Evolutionary conservation across 1,140 invertebrate genomes (phyloP).

Genomic region (Copidosoma floridanum): DNA sequence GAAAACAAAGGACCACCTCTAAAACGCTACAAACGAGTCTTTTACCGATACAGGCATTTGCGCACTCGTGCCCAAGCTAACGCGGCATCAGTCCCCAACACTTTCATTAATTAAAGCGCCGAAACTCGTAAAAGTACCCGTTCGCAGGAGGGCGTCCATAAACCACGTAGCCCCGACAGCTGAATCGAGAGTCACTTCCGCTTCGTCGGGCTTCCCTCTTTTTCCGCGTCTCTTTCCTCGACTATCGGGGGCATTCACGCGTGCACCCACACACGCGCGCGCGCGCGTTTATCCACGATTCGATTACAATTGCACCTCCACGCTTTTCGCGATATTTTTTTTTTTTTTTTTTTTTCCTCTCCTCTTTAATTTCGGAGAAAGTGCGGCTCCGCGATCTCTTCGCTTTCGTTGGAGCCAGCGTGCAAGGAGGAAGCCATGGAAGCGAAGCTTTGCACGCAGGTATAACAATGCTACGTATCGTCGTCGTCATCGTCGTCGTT

Average conservation of each 20-base stretch:
- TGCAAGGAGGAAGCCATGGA: neutral
- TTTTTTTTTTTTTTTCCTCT: neutral
- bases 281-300: neutral
- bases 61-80: too few relatives aligned
- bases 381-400: neutral
- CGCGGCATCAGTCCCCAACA: too few relatives aligned
- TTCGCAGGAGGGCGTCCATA: neutral
- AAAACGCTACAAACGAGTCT: too few relatives aligned
- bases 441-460: too few relatives aligned
- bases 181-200: constrained; percentile 5
- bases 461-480: neutral
- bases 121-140: neutral
- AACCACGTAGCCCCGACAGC: neutral
- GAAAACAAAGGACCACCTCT: too few relatives aligned
- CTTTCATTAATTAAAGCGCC: neutral
- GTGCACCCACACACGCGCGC: neutral
- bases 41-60: too few relatives aligned
- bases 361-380: constrained; percentile 16
- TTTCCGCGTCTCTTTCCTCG: too few relatives aligned
- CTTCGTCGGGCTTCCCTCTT: too few relatives aligned
- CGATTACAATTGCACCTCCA: neutral
- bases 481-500: too few relatives aligned
- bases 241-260: too few relatives aligned
- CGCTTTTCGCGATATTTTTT: too few relatives aligned
- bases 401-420: neutral